These are phyloP conservation scores for Limnephilus rhombicus DNA, from an alignment of 2,888 invertebrate genomes.

Conservation along the genomic window DNA sequence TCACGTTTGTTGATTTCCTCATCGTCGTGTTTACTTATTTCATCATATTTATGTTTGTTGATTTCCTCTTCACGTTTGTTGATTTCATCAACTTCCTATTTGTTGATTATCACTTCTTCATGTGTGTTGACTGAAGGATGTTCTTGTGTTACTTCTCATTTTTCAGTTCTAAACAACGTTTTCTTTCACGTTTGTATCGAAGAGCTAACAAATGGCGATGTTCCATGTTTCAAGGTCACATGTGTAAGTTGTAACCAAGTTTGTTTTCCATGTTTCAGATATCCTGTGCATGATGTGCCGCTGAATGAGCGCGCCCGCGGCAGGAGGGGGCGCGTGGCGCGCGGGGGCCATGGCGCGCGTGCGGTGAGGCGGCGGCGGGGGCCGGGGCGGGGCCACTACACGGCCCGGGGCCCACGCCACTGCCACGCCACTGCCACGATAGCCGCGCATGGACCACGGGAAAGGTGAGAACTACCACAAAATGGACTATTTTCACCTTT, in stretches of 20 bases:
- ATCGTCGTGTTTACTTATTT: too few relatives aligned
- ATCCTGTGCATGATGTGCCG: background rate
- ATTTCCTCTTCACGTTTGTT: too few relatives aligned
- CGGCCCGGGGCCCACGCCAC: slow-evolving; percentile 63
- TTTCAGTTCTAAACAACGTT: too few relatives aligned
- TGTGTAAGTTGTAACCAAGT: background rate
- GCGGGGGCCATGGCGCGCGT: slow-evolving; percentile 67
- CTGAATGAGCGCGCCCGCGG: slow-evolving; percentile 50
- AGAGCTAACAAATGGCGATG: too few relatives aligned
- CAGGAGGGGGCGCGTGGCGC: slow-evolving; percentile 17
- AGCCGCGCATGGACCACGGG: slow-evolving; percentile 65
- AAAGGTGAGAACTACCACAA: slow-evolving; percentile 58
- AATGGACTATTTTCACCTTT: background rate
- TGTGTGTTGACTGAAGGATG: too few relatives aligned
- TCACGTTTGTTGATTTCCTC: too few relatives aligned
- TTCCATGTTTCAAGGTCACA: background rate
- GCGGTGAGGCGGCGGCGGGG: slow-evolving; percentile 65
- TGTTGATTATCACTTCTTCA: too few relatives aligned
- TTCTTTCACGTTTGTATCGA: too few relatives aligned
- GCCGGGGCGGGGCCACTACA: slow-evolving; percentile 62
- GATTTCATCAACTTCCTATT: too few relatives aligned
- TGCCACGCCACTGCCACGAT: slow-evolving; percentile 50
- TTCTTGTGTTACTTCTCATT: too few relatives aligned
- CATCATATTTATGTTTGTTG: too few relatives aligned
- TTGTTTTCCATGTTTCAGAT: background rate